Evolutionary conservation across 1,140 invertebrate species (phyloP).

Genomic region (Charaxes varanes): DNA sequence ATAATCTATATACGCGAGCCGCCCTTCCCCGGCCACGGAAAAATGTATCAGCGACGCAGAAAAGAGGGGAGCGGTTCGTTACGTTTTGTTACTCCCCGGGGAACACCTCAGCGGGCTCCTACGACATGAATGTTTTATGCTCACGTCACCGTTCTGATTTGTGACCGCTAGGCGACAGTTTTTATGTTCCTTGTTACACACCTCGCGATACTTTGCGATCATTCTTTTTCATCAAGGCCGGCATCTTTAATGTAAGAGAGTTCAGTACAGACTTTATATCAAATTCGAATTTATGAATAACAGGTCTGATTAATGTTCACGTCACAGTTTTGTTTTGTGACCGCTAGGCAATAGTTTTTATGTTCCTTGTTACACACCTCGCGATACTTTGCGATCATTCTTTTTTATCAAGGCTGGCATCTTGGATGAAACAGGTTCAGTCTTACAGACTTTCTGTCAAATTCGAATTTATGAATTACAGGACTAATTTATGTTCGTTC

Average conservation of each 20-base stretch:
- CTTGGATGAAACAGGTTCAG: too few relatives aligned
- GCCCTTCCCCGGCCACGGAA: constrained; percentile 33
- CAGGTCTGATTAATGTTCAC: constrained; percentile 46
- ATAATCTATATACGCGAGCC: constrained; percentile 55
- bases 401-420: too few relatives aligned
- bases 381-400: constrained; percentile 12
- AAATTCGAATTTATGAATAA: background rate
- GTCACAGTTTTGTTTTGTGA: constrained; percentile 52
- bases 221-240: too few relatives aligned
- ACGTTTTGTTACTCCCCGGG: constrained; percentile 58
- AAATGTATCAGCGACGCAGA: constrained; percentile 59
- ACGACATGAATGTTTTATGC: constrained; percentile 57
- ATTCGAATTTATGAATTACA: background rate
- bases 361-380: constrained; percentile 12
- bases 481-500: constrained; percentile 53
- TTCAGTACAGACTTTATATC: too few relatives aligned
- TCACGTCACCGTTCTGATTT: constrained; percentile 51
- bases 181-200: constrained; percentile 27
- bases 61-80: constrained; percentile 53
- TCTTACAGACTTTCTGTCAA: background rate
- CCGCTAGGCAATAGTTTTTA: constrained; percentile 44
- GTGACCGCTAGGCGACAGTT: constrained; percentile 39
- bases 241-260: too few relatives aligned
- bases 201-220: constrained; percentile 10
- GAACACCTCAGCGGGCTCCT: constrained; percentile 32